phyloP scores from a whole-genome alignment of 2,888 invertebrate species.

The Stenotaenia linearis region DNA sequence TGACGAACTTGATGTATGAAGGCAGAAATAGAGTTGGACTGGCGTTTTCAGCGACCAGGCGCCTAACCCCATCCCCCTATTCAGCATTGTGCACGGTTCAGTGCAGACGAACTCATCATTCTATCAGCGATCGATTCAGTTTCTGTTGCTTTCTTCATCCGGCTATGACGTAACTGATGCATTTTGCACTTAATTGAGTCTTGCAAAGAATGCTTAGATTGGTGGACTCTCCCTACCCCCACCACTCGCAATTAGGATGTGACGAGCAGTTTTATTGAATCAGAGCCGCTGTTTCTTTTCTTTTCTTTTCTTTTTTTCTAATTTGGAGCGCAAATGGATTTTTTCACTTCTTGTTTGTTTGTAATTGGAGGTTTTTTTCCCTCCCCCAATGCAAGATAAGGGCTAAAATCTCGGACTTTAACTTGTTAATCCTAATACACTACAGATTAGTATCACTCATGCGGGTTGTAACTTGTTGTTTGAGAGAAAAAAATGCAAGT shows the following conservation, averaged over 20 bases:
- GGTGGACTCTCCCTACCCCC: neutral
- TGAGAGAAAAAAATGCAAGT: neutral
- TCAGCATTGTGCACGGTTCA: slow-evolving; percentile 1
- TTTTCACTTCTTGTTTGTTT: neutral
- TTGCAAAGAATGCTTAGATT: neutral
- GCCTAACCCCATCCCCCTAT: neutral
- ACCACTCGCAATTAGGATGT: neutral
- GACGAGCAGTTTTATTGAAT: slow-evolving; percentile 14
- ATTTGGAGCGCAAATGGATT: neutral
- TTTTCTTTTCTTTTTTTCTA: neutral
- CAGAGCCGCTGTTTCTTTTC: slow-evolving; percentile 5
- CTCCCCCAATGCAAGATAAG: neutral
- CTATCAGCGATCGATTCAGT: slow-evolving; percentile 8
- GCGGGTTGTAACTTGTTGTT: neutral
- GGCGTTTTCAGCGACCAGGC: neutral
- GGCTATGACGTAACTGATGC: neutral
- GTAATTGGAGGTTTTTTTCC: neutral
- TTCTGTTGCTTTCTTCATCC: neutral
- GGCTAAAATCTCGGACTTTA: neutral
- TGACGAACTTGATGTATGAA: slow-evolving; percentile 31
- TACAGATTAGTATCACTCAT: neutral
- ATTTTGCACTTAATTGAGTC: slow-evolving; percentile 15
- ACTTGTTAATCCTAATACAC: neutral
- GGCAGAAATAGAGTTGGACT: slow-evolving; percentile 13
- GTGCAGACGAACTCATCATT: slow-evolving; percentile 13